Base-by-base conservation (phyloP, 2,113 vertebrate genomes). In the Burhinus oedicnemus region DNA sequence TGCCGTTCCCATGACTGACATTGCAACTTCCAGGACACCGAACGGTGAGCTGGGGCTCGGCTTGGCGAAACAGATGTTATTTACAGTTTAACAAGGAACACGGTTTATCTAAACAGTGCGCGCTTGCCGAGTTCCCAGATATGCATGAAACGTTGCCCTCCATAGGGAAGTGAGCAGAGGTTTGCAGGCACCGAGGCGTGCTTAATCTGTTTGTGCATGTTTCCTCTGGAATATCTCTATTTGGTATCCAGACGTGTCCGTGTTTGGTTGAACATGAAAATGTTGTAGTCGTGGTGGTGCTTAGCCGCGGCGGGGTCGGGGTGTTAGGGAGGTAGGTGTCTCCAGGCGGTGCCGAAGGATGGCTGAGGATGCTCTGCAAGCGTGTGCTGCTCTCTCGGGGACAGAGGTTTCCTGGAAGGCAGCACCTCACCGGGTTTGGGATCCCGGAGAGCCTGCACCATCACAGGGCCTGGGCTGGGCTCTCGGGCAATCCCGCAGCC, bases 31-130 rank as follows among this genome's bases (percentile, higher is more conserved):
- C 30, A 66, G 96, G 90, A 3, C 78, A 4, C 7, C 0, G n/a
- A 42, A 9, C 3, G 1, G 25, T 1, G 16, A 27, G 32, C 66
- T 71, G 38, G 74, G 47, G 78, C 94, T 77, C 29, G 94, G 89
- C 91, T 16, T 12, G 51, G 55, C 4, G 26, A 83, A 69, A 23
- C 95, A 91, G 92, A 21, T 88, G 75, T 78, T 91, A 95, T 94
- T 95, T 93, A 95, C 87, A 94, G 82, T 83, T 96, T 69, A 90
- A 92, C 75, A 8, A 83, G 89, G 95, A 87, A 20, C 93, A 71
- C 83, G 92, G 85, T 94, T 96, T 94, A 94, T 90, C 93, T 80
- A 44, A 83, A 65, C 87, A 76, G 36, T 3, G 13, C 9, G 32
- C 1, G 83, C 88, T 65, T 20, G 11, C 65, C 3, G 29, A 7